Conservation (phyloP, 2,888 invertebrate genomes). For the Helleia helle region DNA sequence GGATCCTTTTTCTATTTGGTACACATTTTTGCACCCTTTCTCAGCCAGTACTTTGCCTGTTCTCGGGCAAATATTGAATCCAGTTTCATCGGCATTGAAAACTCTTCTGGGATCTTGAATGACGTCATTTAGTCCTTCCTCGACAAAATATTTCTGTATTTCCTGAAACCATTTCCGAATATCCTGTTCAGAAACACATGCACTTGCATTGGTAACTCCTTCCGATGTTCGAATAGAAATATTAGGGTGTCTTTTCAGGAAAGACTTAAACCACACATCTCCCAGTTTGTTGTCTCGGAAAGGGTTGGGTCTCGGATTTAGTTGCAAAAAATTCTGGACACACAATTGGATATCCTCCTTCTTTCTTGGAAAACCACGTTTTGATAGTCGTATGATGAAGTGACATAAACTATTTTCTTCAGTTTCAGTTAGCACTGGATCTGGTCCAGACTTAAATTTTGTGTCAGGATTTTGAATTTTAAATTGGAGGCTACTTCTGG, state of each 20-base stretch:
- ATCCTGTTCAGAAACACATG: neutral
- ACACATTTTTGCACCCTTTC: too few species aligned
- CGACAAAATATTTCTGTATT: too few species aligned
- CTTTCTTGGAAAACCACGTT: neutral
- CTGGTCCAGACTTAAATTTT: too few species aligned
- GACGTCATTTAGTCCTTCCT: neutral
- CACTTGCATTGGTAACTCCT: neutral
- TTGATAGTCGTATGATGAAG: neutral
- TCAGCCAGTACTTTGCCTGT: too few species aligned
- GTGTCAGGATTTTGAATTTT: neutral
- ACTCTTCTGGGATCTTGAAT: too few species aligned
- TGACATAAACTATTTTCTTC: neutral
- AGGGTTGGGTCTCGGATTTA: constrained; percentile 3
- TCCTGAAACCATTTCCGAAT: too few species aligned
- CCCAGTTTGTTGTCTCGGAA: neutral
- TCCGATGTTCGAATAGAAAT: neutral
- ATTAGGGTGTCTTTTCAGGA: neutral
- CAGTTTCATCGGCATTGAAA: too few species aligned
- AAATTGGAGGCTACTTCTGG: too few species aligned
- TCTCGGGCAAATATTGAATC: neutral
- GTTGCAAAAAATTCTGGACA: neutral
- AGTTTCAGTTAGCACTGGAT: neutral
- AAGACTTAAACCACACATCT: neutral
- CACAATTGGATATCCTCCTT: neutral
- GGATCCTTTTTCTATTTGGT: too few species aligned